Conservation (phyloP, 2,797 vertebrate species). For the Sarcoramphus papa region DNA sequence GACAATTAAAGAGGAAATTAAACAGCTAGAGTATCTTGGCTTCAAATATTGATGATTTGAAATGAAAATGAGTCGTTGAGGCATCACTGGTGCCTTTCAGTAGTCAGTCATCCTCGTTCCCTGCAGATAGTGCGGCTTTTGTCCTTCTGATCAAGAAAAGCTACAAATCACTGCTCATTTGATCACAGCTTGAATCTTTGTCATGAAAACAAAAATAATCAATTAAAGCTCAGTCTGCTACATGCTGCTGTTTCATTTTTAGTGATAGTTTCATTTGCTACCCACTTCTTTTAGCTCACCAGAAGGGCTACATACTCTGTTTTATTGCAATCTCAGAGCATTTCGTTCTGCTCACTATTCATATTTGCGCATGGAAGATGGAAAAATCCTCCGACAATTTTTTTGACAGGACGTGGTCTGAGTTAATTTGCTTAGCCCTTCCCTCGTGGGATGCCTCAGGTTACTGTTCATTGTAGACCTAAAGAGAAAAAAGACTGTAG, state of each 20-base stretch:
- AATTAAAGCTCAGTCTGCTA: background rate
- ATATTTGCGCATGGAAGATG: background rate
- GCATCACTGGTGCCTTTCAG: rapidly evolving
- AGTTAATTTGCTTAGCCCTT: background rate
- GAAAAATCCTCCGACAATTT: background rate
- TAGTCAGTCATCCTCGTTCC: background rate
- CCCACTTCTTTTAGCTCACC: background rate
- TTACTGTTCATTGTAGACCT: background rate
- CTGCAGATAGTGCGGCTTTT: rapidly evolving
- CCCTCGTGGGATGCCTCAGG: background rate
- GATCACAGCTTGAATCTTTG: background rate
- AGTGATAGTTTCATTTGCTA: background rate
- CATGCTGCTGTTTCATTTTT: background rate
- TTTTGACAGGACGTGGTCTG: background rate
- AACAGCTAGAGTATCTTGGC: background rate
- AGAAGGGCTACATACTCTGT: background rate
- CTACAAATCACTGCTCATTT: background rate
- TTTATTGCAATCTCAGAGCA: background rate
- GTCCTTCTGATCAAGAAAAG: background rate
- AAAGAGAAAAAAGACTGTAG: background rate
- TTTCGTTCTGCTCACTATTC: rapidly evolving
- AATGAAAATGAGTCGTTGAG: background rate
- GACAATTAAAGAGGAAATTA: background rate
- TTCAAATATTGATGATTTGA: background rate
- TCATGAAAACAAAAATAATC: background rate